A percentile compares a stretch with the other conserved stretches of the same genome.
Evolutionary conservation across 1,140 invertebrate genomes (phyloP).

Genomic region (Leucophenga varia): DNA sequence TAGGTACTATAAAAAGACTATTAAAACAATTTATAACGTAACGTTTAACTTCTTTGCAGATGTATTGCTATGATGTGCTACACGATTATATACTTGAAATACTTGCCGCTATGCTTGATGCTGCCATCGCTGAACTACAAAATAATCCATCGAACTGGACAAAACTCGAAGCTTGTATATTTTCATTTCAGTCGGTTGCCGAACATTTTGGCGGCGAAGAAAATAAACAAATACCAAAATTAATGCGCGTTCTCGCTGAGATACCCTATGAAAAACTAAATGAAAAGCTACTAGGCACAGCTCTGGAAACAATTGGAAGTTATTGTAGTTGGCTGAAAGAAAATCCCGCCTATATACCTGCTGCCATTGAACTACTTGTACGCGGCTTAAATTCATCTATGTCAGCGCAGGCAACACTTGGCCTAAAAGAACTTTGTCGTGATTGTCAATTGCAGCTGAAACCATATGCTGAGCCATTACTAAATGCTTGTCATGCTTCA

Average conservation of each 20-base stretch:
- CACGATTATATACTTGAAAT: constrained; percentile 69
- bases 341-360: constrained; percentile 61
- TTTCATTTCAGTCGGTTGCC: constrained; percentile 78
- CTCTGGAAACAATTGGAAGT: constrained; percentile 72
- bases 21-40: not conserved
- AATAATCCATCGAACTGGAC: constrained; percentile 55
- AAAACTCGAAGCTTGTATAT: constrained; percentile 72
- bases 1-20: constrained; percentile 44
- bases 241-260: constrained; percentile 69
- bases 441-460: constrained; percentile 74
- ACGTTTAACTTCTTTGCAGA: constrained; percentile 56
- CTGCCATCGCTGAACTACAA: constrained; percentile 58
- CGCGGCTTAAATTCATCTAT: constrained; percentile 69
- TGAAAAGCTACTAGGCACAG: constrained; percentile 64
- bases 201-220: constrained; percentile 72
- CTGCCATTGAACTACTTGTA: constrained; percentile 65
- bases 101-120: constrained; percentile 62
- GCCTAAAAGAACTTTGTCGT: constrained; percentile 80
- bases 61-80: constrained; percentile 82
- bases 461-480: constrained; percentile 71
- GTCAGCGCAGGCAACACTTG: constrained; percentile 78
- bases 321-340: constrained; percentile 81
- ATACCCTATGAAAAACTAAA: constrained; percentile 67
- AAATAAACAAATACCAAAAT: constrained; percentile 63
- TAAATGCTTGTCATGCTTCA: constrained; percentile 62